These are phyloP conservation scores for Vanacampus margaritifer DNA, from an alignment of 2,113 vertebrate species.

Conservation along the genomic window DNA sequence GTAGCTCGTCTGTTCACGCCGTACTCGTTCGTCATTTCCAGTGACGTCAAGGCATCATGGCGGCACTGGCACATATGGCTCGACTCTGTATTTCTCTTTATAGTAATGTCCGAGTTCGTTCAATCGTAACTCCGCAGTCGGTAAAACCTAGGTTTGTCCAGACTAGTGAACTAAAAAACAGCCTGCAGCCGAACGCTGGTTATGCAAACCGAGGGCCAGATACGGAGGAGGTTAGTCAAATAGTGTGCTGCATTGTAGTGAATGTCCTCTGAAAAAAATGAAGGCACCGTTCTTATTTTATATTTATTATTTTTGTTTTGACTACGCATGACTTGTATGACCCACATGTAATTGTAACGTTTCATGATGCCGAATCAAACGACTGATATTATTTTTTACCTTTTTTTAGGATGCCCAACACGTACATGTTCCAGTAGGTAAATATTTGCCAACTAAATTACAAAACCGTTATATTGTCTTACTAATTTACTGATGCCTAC, in stretches of 20 bases:
- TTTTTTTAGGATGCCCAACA: slow-evolving; percentile 35
- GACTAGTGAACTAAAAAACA: background rate
- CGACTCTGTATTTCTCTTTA: slow-evolving; percentile 29
- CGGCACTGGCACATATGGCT: slow-evolving; percentile 43
- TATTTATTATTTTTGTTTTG: too few relatives aligned
- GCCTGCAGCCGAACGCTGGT: background rate
- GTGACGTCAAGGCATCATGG: slow-evolving; percentile 61
- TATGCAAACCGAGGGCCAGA: slow-evolving; percentile 22
- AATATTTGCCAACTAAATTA: slow-evolving; percentile 15
- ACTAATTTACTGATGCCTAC: background rate
- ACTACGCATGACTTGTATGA: background rate
- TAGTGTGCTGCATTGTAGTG: too few relatives aligned
- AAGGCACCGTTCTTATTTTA: too few relatives aligned
- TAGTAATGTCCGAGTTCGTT: background rate
- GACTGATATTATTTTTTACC: background rate
- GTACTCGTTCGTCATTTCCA: background rate
- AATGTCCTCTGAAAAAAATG: background rate
- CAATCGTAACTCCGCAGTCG: background rate
- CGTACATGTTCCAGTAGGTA: slow-evolving; percentile 64
- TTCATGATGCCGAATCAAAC: background rate
- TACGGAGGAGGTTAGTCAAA: slow-evolving; percentile 42
- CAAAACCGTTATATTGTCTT: background rate
- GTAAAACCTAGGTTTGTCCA: background rate
- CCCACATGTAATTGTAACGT: background rate
- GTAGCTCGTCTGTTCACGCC: too few relatives aligned